Evolutionary conservation across 2,113 vertebrate genomes (phyloP), one percentile per base, ranked within the genome.

Genomic region (Paedocypris sp.): DNA sequence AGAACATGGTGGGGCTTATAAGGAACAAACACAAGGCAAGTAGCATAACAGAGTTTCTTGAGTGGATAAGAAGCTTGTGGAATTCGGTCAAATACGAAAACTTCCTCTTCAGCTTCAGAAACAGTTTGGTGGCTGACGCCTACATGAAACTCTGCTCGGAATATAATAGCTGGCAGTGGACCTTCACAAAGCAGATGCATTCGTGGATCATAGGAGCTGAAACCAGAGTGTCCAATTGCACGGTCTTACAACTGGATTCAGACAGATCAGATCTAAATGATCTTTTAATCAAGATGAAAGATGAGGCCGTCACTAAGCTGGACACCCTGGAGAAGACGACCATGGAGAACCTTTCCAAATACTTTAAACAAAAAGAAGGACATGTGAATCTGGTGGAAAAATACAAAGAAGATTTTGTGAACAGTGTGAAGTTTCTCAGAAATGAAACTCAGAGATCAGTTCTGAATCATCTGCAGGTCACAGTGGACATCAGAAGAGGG

Each of bases 71-170:
- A 22, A 49, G 26, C 4, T 46, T 70, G 12, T 78, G 73, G 74
- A 69, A 66, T 11, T 28, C 57, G 6, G 25, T 71, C 2, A 75
- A 65, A 19, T 56, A 52, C 11, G 69, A 76, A 28, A 69, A 66
- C 23, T 75, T 75, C 38, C 66, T 75, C 20, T 76, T 74, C 66
- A 71, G 68, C 33, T 76, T 76, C 33, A 43, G 67, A 3, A 76
- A 76, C 26, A 72, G 60, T 8, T 52, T 73, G 3, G 67, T 66
- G 1, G 70, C 73, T 10, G 67, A 76, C 26, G 75, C 73, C 1
- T 75, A 73, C 22, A 13, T 47, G 10, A 62, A 50, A 9, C 58
- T 75, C 15, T 71, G 64, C 7, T 29, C 13, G 1, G 58, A 73
- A 20, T 73, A 35, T 22, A 73, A 52, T 29, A 57, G 2, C 2